These are phyloP conservation scores for Eustalomyia histrio DNA, from an alignment of 2,888 invertebrate genomes.

Conservation along the genomic window DNA sequence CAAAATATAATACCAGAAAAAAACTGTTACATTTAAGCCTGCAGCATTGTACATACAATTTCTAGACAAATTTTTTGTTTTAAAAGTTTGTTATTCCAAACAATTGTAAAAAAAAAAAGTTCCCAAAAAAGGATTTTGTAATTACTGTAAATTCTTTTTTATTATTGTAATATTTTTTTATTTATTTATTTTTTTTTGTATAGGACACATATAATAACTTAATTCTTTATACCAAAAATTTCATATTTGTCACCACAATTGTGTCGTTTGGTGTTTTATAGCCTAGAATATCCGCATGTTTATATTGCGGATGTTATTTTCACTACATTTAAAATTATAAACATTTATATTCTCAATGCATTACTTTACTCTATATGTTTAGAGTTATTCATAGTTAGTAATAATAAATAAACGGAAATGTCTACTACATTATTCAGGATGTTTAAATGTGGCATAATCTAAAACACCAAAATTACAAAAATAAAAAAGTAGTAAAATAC, in stretches of 20 bases:
- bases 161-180: too few species aligned
- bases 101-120: slow-evolving; percentile 26
- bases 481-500: slow-evolving; percentile 39
- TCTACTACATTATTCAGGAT: slow-evolving; percentile 59
- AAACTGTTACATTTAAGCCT: slow-evolving; percentile 52
- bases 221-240: slow-evolving; percentile 50
- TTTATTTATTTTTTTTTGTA: slow-evolving; percentile 14
- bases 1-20: background rate
- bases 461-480: slow-evolving; percentile 53
- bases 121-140: slow-evolving; percentile 36
- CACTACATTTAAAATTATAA: slow-evolving; percentile 41
- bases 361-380: slow-evolving; percentile 16
- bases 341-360: background rate
- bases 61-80: slow-evolving; percentile 22
- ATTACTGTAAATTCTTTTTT: slow-evolving; percentile 51
- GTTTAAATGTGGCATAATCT: slow-evolving; percentile 63
- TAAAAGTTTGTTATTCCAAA: slow-evolving; percentile 18
- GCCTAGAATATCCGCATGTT: slow-evolving; percentile 63
- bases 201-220: slow-evolving; percentile 44
- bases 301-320: slow-evolving; percentile 60
- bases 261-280: slow-evolving; percentile 53
- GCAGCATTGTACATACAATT: slow-evolving; percentile 35
- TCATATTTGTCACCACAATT: slow-evolving; percentile 65
- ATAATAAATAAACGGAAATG: slow-evolving; percentile 64
- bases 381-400: slow-evolving; percentile 37